Conservation (phyloP, 2,797 vertebrate species). For the Pipistrellus nathusii region DNA sequence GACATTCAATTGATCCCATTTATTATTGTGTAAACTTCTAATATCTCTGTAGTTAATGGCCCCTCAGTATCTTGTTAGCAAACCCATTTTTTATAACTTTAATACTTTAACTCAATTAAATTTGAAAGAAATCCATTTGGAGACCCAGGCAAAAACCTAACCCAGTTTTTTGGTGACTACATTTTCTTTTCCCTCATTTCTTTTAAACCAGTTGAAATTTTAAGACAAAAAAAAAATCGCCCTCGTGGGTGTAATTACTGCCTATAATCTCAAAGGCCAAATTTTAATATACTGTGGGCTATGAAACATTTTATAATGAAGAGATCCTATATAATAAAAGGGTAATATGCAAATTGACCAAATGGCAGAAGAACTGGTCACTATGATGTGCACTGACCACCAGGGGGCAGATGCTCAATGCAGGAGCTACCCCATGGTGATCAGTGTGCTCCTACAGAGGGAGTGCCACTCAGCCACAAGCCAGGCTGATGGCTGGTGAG, state of each 20-base stretch:
- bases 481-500: no score
- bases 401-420: no score
- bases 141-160: slow-evolving; percentile 18
- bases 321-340: neutral
- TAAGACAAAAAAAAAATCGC: neutral
- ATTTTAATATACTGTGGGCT: neutral
- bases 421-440: no score
- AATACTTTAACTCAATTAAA: slow-evolving; percentile 27
- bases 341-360: no score
- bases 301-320: neutral
- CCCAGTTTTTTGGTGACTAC: neutral
- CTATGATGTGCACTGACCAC: no score
- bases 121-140: neutral
- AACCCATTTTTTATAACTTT: slow-evolving; percentile 40
- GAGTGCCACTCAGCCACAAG: no score
- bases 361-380: no score
- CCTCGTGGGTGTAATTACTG: neutral
- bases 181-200: neutral
- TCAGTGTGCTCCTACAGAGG: no score
- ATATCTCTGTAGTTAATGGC: neutral
- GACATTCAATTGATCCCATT: slow-evolving; percentile 62
- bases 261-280: neutral
- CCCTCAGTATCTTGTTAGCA: slow-evolving; percentile 12
- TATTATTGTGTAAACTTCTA: slow-evolving; percentile 52
- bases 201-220: slow-evolving; percentile 1